Evolutionary conservation across 2,797 vertebrate species (phyloP), one percentile per base, ranked within the genome.

Genomic region (Crax fasciolata): DNA sequence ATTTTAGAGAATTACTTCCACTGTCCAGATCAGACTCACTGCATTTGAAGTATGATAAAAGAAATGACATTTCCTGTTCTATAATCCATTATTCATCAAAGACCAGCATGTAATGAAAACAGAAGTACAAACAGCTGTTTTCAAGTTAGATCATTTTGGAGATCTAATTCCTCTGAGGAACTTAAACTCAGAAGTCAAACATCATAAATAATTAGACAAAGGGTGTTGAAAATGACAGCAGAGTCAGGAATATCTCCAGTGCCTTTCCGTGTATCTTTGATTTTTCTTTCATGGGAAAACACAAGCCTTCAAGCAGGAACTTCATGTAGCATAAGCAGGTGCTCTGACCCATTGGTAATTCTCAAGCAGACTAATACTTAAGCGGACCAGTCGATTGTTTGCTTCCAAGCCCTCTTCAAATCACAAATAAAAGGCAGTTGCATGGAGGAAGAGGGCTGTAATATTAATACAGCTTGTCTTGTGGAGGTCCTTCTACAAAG

Each of bases 21-120:
- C 39, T 43, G 35, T 32, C 54, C 35, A 23, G 93, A 94, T 38
- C 28, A 67, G 49, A 18, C 63, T 71, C 51, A 30, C 38, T 88
- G 13, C 48, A 28, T 48, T 79, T 83, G 57, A 86, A 91, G 51
- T 73, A 32, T 74, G 90, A 80, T 85, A 89, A 94, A 92, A 90
- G 70, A 95, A 95, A 95, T 73, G 4, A 62, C 79, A 90, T 93
- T 96, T 96, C 76, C 82, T 91, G 65, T 91, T 87, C 75, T 85
- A 86, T 87, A 81, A 95, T 78, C 71, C 82, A 95, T 96, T 95
- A 94, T 84, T 96, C 88, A 90, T 90, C 72, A 71, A 95, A 96
- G 90, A 25, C 24, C 48, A 66, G 38, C 35, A 65, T 7, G 5
- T 84, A 91, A 81, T 92, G 72, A 91, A 93, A 95, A 85, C 71